A percentile compares a stretch with the other conserved stretches of the same genome.
These are phyloP conservation scores for Folsomia candida DNA, from an alignment of 2,888 invertebrate species.

Conservation along the genomic window DNA sequence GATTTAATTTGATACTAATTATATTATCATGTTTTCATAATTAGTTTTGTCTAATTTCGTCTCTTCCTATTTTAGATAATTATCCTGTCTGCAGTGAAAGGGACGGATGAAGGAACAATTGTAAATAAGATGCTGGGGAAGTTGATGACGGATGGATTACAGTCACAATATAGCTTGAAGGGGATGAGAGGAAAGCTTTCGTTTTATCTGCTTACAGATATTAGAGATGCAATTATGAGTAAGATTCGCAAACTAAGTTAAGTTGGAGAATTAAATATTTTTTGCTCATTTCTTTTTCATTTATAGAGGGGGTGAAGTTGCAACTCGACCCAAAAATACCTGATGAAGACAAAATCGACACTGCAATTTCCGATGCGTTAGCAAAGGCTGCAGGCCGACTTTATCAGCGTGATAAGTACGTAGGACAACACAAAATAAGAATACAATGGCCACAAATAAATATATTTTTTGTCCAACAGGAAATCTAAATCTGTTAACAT, in stretches of 20 bases:
- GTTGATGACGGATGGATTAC: background rate
- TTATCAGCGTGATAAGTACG: background rate
- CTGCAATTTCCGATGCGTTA: background rate
- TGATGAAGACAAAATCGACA: background rate
- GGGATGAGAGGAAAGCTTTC: background rate
- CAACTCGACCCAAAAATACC: background rate
- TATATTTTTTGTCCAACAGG: too few relatives aligned
- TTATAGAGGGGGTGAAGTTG: background rate
- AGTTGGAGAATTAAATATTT: background rate
- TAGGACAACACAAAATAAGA: too few relatives aligned
- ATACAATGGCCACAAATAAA: too few relatives aligned
- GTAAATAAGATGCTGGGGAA: background rate
- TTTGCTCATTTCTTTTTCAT: too few relatives aligned
- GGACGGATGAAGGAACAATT: background rate
- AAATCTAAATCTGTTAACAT: too few relatives aligned
- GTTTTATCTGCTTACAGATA: background rate
- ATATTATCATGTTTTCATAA: too few relatives aligned
- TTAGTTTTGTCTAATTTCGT: too few relatives aligned
- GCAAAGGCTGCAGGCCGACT: background rate
- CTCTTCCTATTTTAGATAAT: too few relatives aligned
- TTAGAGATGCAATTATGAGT: background rate
- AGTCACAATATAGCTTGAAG: background rate
- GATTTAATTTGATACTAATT: too few relatives aligned
- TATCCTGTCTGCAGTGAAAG: too few relatives aligned
- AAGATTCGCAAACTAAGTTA: background rate